phyloP scores from a whole-genome alignment of 2,888 invertebrate genomes.

The Alcis repandata region DNA sequence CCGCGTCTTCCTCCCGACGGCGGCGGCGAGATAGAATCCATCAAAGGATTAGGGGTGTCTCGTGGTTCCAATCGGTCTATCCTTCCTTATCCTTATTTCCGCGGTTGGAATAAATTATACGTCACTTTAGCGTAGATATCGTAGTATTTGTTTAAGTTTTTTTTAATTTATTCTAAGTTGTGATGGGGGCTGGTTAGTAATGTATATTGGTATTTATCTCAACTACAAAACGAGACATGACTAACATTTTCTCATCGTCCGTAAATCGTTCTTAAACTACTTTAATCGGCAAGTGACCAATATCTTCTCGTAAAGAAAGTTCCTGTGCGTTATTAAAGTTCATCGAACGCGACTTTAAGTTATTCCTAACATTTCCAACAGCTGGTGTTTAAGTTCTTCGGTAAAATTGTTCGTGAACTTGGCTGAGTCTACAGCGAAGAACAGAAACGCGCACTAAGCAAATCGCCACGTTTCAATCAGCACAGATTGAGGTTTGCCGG shows the following conservation, averaged over 20 bases:
- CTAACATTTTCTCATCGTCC: too few species aligned
- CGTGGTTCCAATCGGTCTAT: conserved; percentile 71
- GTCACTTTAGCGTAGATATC: conserved; percentile 73
- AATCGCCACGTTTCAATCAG: conserved; percentile 78
- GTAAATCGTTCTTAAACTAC: too few species aligned
- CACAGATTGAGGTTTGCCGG: conserved; percentile 69
- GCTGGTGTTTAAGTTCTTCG: conserved; percentile 26
- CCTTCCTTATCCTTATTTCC: conserved; percentile 65
- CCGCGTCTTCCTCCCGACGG: conserved; percentile 62
- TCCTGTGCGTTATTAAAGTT: conserved; percentile 16
- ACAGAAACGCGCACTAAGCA: conserved; percentile 71
- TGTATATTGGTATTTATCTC: too few species aligned
- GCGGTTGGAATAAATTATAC: conserved; percentile 81
- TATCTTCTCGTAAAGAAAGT: not conserved
- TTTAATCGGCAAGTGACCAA: too few species aligned
- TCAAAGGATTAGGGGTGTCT: conserved; percentile 82
- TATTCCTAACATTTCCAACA: conserved; percentile 26
- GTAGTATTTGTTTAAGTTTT: conserved; percentile 43
- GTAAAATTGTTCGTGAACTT: conserved; percentile 34
- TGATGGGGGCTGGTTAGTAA: not conserved
- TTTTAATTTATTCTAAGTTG: not conserved
- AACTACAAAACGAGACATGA: too few species aligned
- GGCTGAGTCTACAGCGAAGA: conserved; percentile 42
- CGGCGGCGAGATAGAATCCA: conserved; percentile 75
- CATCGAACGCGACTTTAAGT: conserved; percentile 7